These are phyloP conservation scores for Ibycter americanus DNA, from an alignment of 2,797 vertebrate genomes.

Conservation along the genomic window DNA sequence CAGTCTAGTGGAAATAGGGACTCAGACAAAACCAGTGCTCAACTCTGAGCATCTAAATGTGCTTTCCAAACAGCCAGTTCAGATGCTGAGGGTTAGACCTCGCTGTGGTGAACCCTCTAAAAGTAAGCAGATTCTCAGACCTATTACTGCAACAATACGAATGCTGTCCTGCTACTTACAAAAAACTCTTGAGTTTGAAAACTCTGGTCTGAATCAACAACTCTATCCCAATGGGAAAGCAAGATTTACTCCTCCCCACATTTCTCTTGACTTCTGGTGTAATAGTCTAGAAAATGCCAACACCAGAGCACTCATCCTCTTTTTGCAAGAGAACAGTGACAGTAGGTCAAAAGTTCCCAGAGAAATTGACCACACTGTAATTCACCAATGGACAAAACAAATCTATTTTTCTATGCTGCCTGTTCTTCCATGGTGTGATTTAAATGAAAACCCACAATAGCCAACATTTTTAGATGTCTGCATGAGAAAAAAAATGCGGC, in stretches of 20 bases:
- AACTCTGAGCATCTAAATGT: not conserved
- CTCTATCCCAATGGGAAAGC: not conserved
- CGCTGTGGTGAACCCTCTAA: not conserved
- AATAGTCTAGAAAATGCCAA: not conserved
- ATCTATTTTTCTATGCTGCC: not conserved
- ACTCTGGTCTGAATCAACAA: not conserved
- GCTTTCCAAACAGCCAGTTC: not conserved
- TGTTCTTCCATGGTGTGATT: conserved; percentile 7
- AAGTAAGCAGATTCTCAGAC: not conserved
- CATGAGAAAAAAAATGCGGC: conserved; percentile 11
- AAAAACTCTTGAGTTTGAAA: not conserved
- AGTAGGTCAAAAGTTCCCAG: not conserved
- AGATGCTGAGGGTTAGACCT: not conserved
- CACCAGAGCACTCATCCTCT: not conserved
- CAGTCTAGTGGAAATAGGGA: not conserved
- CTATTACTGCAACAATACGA: not conserved
- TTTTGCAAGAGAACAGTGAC: not conserved
- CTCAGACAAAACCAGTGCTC: not conserved
- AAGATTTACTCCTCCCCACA: not conserved
- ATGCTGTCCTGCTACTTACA: not conserved
- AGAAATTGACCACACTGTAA: not conserved
- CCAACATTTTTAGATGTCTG: conserved; percentile 22
- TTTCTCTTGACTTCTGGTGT: not conserved
- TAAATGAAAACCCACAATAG: conserved; percentile 29
- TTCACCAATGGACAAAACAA: not conserved